Evolutionary conservation across 1,140 invertebrate genomes (phyloP).

Genomic region (Dendroctonus ponderosae): DNA sequence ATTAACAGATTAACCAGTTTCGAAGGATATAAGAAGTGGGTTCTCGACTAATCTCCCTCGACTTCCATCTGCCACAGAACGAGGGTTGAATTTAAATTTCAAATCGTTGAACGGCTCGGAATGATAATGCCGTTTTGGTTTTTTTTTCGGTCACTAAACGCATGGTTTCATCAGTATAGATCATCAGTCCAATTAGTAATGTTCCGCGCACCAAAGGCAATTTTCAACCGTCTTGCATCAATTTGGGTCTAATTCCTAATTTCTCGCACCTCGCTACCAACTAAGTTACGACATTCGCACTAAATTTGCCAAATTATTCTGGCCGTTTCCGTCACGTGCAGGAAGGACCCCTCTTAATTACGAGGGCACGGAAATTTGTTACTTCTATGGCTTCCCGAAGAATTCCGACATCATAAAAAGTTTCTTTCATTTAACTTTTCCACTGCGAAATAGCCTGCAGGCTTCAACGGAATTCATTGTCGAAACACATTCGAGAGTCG

Average conservation of each 20-base stretch:
- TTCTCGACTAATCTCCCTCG: slow-evolving; percentile 15
- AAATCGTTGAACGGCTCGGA: slow-evolving; percentile 4
- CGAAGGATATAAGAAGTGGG: slow-evolving; percentile 18
- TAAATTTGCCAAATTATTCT: slow-evolving; percentile 12
- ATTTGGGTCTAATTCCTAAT: no score
- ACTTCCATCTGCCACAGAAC: slow-evolving; percentile 9
- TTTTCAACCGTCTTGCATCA: no score
- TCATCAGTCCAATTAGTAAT: not conserved
- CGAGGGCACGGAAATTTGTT: slow-evolving; percentile 7
- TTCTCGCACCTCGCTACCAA: no score
- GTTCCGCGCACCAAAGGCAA: no score
- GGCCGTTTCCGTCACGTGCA: slow-evolving; percentile 7
- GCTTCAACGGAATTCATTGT: no score
- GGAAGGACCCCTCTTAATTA: slow-evolving; percentile 11
- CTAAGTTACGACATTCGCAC: not conserved
- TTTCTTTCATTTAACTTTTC: not conserved
- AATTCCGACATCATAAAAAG: slow-evolving; percentile 5
- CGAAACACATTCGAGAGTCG: no score
- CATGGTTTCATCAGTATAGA: not conserved
- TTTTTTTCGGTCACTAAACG: slow-evolving; percentile 1
- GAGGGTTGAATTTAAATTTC: slow-evolving; percentile 23
- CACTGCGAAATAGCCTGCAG: no score
- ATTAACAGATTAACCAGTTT: slow-evolving; percentile 23
- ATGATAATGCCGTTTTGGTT: slow-evolving; percentile 7
- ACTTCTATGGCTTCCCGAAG: slow-evolving; percentile 5